Conservation (phyloP, 2,797 vertebrate genomes). For the Onychomys torridus region DNA sequence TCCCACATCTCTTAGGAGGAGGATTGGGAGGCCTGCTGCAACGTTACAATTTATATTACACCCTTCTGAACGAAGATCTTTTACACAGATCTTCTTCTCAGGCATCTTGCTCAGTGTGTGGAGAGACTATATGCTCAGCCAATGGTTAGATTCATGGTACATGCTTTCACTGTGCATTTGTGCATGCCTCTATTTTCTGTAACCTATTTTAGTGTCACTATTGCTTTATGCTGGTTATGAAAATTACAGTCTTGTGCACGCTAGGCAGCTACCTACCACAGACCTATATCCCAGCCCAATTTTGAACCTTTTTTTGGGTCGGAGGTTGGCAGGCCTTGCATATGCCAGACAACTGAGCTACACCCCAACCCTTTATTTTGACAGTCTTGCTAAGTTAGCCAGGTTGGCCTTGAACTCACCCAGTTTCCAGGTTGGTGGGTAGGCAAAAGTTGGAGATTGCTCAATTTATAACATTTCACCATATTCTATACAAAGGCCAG, state of each 20-base stretch:
- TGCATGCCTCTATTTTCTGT: neutral
- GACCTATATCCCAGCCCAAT: neutral
- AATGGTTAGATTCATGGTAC: neutral
- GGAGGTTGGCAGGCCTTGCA: neutral
- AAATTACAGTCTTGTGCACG: neutral
- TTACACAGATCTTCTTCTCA: neutral
- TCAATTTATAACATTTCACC: neutral
- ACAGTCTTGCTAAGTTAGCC: neutral
- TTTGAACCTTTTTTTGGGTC: neutral
- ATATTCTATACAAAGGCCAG: neutral
- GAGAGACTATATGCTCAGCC: conserved; percentile 30
- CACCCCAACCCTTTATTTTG: neutral
- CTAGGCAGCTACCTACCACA: neutral
- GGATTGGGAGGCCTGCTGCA: neutral
- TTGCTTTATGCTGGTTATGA: neutral
- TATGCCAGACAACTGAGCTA: neutral
- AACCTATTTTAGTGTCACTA: neutral
- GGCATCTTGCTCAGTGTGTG: neutral
- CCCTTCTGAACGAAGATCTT: accelerated
- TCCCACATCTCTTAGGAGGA: conserved; percentile 78
- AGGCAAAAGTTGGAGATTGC: neutral
- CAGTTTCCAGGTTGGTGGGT: neutral
- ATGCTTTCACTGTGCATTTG: neutral
- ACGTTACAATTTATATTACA: conserved; percentile 65
- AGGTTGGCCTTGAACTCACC: neutral